Conservation (phyloP, 2,888 invertebrate genomes). For the Lycocerus yunnanus region DNA sequence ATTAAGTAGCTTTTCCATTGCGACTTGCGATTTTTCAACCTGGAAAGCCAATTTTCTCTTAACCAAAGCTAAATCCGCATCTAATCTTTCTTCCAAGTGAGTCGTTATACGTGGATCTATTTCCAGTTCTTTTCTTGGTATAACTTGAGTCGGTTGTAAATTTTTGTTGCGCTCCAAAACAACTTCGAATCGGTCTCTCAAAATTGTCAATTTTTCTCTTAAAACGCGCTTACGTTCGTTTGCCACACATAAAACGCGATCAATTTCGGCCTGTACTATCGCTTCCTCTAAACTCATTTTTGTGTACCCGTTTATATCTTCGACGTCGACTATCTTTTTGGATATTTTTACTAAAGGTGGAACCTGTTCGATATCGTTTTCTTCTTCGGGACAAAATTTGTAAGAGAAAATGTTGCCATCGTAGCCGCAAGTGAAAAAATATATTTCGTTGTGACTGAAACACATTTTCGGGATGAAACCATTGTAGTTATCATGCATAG, state of each 20-base stretch:
- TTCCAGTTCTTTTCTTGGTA: conserved; percentile 64
- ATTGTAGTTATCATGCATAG: conserved; percentile 77
- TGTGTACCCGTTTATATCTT: conserved; percentile 51
- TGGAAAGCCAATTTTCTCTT: conserved; percentile 70
- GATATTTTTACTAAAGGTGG: not conserved
- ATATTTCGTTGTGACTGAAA: conserved; percentile 65
- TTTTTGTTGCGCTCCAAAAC: conserved; percentile 57
- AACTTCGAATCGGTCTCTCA: conserved; percentile 19
- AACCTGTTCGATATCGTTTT: conserved; percentile 10
- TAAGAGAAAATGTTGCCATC: conserved; percentile 82
- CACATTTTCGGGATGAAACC: conserved; percentile 69
- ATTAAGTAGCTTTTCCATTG: conserved; percentile 58
- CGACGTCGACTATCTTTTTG: conserved; percentile 30
- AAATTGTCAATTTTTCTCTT: conserved; percentile 54
- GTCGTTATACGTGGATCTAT: conserved; percentile 69
- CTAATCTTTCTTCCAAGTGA: conserved; percentile 64
- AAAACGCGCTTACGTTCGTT: conserved; percentile 68
- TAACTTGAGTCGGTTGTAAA: conserved; percentile 64
- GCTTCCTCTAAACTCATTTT: conserved; percentile 67
- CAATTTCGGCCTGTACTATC: conserved; percentile 69
- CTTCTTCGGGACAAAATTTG: conserved; percentile 53
- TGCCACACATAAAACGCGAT: conserved; percentile 65
- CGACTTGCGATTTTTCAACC: conserved; percentile 70
- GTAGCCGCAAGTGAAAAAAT: conserved; percentile 63
- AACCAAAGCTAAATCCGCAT: conserved; percentile 66